These are phyloP conservation scores for Maconellicoccus hirsutus DNA, from an alignment of 1,140 invertebrate genomes.

Conservation along the genomic window DNA sequence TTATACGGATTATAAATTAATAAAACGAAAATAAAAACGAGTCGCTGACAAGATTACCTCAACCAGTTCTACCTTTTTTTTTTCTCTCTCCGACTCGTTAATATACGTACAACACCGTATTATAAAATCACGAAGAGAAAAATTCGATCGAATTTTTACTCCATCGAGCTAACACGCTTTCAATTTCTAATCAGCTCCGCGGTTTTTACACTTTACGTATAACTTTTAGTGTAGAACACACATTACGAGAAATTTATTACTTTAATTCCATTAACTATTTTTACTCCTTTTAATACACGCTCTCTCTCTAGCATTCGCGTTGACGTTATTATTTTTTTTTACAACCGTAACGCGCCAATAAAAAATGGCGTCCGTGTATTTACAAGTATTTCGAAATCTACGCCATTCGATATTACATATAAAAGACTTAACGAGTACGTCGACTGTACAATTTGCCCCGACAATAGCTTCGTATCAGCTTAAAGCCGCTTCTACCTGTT, in stretches of 20 bases:
- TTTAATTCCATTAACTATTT: conserved; percentile 5
- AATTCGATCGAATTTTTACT: not conserved
- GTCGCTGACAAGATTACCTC: not conserved
- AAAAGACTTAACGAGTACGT: too few relatives aligned
- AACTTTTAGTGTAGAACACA: too few relatives aligned
- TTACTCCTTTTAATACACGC: not conserved
- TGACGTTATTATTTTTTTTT: too few relatives aligned
- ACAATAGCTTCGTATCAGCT: too few relatives aligned
- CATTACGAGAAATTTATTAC: not conserved
- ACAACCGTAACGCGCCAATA: not conserved
- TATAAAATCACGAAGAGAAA: too few relatives aligned
- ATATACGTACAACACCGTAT: too few relatives aligned
- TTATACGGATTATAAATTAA: not conserved
- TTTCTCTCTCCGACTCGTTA: too few relatives aligned
- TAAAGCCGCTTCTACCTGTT: not conserved
- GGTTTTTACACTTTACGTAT: not conserved
- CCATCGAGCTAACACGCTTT: too few relatives aligned
- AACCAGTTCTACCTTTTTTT: not conserved
- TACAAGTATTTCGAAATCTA: not conserved
- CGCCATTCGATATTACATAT: too few relatives aligned
- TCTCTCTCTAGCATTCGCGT: too few relatives aligned
- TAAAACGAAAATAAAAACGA: too few relatives aligned
- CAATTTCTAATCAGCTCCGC: not conserved
- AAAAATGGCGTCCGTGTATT: not conserved
- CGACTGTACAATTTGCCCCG: too few relatives aligned